phyloP scores from a whole-genome alignment of 2,113 vertebrate species.

The Clinocottus analis region DNA sequence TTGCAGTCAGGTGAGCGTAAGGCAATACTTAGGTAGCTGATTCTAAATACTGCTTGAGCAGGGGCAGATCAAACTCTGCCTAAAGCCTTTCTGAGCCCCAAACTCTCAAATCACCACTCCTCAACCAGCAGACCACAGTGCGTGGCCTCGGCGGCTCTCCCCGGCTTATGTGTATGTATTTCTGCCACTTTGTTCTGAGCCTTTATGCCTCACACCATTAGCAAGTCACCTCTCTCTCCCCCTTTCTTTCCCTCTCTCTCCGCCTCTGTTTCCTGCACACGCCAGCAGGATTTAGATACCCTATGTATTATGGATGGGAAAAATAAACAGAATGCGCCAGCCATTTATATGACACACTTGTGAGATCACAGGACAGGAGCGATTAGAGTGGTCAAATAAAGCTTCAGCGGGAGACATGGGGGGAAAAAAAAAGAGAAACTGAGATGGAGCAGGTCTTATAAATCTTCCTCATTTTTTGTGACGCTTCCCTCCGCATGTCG shows the following conservation, averaged over 20 bases:
- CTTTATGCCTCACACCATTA: slow-evolving; percentile 76
- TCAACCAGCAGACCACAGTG: slow-evolving; percentile 67
- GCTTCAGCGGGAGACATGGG: slow-evolving; percentile 34
- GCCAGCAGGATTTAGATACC: slow-evolving; percentile 78
- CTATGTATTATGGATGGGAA: slow-evolving; percentile 81
- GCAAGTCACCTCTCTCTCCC: slow-evolving; percentile 57
- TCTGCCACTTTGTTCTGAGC: slow-evolving; percentile 77
- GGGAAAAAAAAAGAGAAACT: background rate
- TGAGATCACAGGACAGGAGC: slow-evolving; percentile 74
- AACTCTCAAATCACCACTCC: slow-evolving; percentile 68
- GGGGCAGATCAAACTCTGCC: slow-evolving; percentile 60
- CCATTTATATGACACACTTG: slow-evolving; percentile 80
- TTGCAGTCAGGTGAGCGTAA: slow-evolving; percentile 66
- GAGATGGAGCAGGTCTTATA: slow-evolving; percentile 44
- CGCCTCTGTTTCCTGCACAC: slow-evolving; percentile 69
- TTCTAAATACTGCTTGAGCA: slow-evolving; percentile 54
- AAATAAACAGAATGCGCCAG: slow-evolving; percentile 75
- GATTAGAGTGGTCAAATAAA: slow-evolving; percentile 78
- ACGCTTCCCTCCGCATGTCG: slow-evolving; percentile 43
- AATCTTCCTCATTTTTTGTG: slow-evolving; percentile 63
- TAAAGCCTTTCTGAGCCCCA: slow-evolving; percentile 69
- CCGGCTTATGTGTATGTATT: slow-evolving; percentile 75
- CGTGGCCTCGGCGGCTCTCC: slow-evolving; percentile 58
- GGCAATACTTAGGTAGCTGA: slow-evolving; percentile 54
- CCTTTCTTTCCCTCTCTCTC: slow-evolving; percentile 13